phyloP scores from a whole-genome alignment of 1,140 invertebrate genomes.

The Nasonia vitripennis region DNA sequence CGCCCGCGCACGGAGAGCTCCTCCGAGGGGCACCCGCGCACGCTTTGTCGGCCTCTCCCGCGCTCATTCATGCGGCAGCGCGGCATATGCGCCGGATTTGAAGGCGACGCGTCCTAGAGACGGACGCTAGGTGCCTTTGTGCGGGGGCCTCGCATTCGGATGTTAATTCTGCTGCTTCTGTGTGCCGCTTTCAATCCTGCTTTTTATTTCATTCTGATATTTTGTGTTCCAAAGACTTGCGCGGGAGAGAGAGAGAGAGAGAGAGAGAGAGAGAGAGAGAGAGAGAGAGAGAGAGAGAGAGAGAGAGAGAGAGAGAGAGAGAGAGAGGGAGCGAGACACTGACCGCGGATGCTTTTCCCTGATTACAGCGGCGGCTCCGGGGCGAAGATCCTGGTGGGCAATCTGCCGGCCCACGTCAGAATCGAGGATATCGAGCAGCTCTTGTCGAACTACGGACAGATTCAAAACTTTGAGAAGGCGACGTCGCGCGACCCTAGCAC shows the following conservation, averaged over 20 bases:
- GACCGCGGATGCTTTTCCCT: constrained; percentile 50
- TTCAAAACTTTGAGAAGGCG: constrained; percentile 90
- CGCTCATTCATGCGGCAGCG: constrained; percentile 8
- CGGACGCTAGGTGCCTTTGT: not conserved
- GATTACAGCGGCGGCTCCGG: constrained; percentile 79
- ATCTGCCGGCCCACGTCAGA: constrained; percentile 86
- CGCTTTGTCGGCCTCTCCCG: constrained; percentile 37
- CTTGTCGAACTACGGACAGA: constrained; percentile 85
- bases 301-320: too few relatives aligned
- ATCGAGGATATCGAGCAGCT: constrained; percentile 91
- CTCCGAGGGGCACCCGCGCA: not conserved
- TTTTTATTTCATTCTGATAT: constrained; percentile 44
- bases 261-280: not conserved
- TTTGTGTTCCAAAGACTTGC: constrained; percentile 42
- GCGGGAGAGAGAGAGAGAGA: too few relatives aligned
- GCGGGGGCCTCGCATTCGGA: not conserved
- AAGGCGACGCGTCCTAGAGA: not conserved
- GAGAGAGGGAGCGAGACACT: not conserved
- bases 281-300: not conserved
- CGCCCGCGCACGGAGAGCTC: not conserved
- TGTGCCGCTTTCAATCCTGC: not conserved
- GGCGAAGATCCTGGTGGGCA: constrained; percentile 90
- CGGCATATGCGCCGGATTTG: constrained; percentile 16
- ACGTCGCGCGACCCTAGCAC: constrained; percentile 85
- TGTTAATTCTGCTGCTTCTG: not conserved